A percentile compares a stretch with the other conserved stretches of the same genome.
phyloP scores from a whole-genome alignment of 2,113 vertebrate genomes.

The Phalacrocorax pelagicus region DNA sequence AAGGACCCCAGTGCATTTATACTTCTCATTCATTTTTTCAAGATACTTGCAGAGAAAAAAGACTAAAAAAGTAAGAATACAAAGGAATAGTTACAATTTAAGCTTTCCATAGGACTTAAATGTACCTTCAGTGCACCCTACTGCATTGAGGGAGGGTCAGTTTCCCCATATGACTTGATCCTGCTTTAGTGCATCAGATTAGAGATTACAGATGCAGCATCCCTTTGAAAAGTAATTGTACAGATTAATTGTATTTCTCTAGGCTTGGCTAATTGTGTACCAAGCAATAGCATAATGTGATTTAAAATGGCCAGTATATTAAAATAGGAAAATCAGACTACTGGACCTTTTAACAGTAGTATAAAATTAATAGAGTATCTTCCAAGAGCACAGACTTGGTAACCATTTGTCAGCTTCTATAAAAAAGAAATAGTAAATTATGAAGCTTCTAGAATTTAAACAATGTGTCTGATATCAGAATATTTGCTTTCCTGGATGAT shows the following conservation, averaged over 20 bases:
- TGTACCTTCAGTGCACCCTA: neutral
- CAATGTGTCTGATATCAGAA: neutral
- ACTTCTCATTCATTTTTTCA: neutral
- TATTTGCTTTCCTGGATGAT: neutral
- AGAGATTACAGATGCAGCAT: neutral
- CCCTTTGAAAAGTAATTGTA: neutral
- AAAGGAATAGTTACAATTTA: neutral
- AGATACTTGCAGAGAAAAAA: neutral
- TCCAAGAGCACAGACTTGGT: neutral
- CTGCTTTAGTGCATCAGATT: neutral
- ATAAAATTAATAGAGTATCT: neutral
- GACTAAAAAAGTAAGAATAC: neutral
- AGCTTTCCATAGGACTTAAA: neutral
- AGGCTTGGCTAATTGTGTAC: neutral
- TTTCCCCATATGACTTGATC: neutral
- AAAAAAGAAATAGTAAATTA: neutral
- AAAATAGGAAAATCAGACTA: neutral
- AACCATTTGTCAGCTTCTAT: neutral
- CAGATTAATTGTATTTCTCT: neutral
- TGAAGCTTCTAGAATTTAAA: neutral
- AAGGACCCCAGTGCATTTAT: neutral
- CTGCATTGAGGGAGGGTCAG: neutral
- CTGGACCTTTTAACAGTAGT: neutral
- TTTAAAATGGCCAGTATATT: neutral
- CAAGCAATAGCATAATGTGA: neutral